Conservation (phyloP, 2,113 vertebrate species). For the Phyllostomus discolor region DNA sequence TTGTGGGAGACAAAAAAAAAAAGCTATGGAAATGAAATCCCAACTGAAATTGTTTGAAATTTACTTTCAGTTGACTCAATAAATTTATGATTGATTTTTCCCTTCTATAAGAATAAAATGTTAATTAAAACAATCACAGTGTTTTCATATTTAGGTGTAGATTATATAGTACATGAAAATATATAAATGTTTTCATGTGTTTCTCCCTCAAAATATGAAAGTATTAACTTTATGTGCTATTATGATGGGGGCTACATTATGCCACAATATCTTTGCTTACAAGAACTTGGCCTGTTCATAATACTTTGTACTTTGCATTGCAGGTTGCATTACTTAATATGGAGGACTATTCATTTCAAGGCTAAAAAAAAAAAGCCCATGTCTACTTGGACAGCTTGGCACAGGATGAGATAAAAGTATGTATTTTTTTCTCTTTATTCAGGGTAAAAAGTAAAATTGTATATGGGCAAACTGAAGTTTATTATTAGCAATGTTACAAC, state of each 20-base stretch:
- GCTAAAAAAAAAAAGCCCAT: background rate
- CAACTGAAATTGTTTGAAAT: conserved; percentile 75
- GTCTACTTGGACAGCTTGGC: background rate
- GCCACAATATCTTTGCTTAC: background rate
- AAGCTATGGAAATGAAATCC: conserved; percentile 66
- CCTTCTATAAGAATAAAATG: conserved; percentile 75
- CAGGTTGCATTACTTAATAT: conserved; percentile 16
- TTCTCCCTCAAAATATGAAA: conserved; percentile 51
- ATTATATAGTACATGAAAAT: conserved; percentile 51
- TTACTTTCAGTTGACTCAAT: conserved; percentile 79
- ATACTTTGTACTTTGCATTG: conserved; percentile 38
- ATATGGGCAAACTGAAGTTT: background rate
- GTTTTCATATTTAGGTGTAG: conserved; percentile 55
- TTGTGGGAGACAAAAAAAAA: conserved; percentile 52
- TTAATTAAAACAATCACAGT: conserved; percentile 76
- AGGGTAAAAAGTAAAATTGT: background rate
- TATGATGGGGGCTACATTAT: conserved; percentile 38
- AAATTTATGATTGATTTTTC: conserved; percentile 78
- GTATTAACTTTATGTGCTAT: conserved; percentile 45
- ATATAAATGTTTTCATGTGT: background rate
- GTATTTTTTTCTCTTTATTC: background rate
- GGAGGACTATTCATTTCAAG: background rate
- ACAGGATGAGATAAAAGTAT: background rate
- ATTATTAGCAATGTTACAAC: background rate
- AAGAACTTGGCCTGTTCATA: conserved; percentile 55